These are phyloP conservation scores for Callyntrura sp. DNA, from an alignment of 2,888 invertebrate genomes.

Conservation along the genomic window DNA sequence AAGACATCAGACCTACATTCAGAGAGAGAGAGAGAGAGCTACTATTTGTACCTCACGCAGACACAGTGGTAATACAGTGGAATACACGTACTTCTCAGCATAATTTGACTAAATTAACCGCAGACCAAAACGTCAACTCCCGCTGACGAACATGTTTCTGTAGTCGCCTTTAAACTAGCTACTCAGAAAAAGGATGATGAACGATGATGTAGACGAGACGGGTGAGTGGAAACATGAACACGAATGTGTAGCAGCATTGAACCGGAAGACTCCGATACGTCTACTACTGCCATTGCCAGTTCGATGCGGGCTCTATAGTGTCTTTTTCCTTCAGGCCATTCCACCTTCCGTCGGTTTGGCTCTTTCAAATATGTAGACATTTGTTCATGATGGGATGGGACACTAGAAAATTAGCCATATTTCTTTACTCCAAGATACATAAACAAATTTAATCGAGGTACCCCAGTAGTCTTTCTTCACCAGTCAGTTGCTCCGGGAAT, in stretches of 20 bases:
- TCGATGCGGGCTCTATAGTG: not conserved
- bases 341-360: not conserved
- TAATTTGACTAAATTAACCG: slow-evolving; percentile 45
- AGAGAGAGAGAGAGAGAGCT: too few relatives aligned
- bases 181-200: slow-evolving; percentile 24
- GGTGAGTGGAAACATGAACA: not conserved
- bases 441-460: not conserved
- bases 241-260: slow-evolving; percentile 18
- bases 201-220: slow-evolving; percentile 13
- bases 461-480: too few relatives aligned
- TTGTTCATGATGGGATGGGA: not conserved
- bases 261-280: slow-evolving; percentile 28
- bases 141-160: slow-evolving; percentile 2
- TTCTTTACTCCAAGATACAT: slow-evolving; percentile 5
- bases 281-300: slow-evolving; percentile 14
- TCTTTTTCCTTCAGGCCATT: slow-evolving; percentile 42
- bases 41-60: not conserved
- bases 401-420: not conserved
- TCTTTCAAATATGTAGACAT: slow-evolving; percentile 12
- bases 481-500: too few relatives aligned
- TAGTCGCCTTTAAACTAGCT: not conserved
- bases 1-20: slow-evolving; percentile 14
- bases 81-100: not conserved
- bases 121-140: slow-evolving; percentile 22
- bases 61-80: not conserved